Evolutionary conservation across 2,113 vertebrate genomes (phyloP).

Genomic region (Agapornis roseicollis): DNA sequence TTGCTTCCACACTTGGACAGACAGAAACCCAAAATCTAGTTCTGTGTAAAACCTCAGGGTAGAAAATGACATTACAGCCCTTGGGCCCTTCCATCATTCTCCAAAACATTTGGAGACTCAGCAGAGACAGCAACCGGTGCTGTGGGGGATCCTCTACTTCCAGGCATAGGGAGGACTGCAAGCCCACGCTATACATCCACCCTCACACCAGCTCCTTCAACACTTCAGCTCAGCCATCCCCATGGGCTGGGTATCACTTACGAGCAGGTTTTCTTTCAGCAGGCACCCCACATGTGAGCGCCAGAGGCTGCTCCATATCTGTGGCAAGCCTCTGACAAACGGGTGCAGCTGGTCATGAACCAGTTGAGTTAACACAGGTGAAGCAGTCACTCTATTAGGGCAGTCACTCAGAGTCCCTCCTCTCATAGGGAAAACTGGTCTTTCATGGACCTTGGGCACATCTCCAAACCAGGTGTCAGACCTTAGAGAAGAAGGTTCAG

Average conservation of each 20-base stretch:
- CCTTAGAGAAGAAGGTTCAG: background rate
- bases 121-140: background rate
- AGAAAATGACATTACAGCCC: background rate
- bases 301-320: accelerated
- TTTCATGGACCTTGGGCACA: background rate
- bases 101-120: background rate
- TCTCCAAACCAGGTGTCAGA: background rate
- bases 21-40: background rate
- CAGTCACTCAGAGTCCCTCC: background rate
- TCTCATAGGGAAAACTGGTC: background rate
- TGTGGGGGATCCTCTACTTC: background rate
- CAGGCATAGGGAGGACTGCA: background rate
- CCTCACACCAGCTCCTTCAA: background rate
- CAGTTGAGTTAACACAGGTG: background rate
- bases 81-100: background rate
- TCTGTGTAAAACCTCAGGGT: background rate
- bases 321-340: background rate
- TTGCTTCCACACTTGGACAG: background rate
- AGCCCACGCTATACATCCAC: background rate
- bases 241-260: accelerated
- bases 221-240: background rate
- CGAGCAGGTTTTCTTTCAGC: background rate
- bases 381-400: background rate
- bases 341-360: background rate
- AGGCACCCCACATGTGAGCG: background rate